Conservation (phyloP, 2,888 invertebrate species). For the Nephrotoma guestfalica region DNA sequence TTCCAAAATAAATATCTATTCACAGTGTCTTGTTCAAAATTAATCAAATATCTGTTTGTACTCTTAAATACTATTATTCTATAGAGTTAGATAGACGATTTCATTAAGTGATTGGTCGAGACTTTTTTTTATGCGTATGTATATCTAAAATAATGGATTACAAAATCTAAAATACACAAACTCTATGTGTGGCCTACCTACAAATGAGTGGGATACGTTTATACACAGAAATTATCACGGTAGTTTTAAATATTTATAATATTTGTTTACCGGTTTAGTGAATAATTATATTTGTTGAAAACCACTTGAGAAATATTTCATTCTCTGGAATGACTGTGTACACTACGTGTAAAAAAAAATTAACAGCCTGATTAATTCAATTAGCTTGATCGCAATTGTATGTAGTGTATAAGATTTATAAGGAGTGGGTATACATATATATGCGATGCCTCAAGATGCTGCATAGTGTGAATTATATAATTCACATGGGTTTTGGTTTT, state of each 20-base stretch:
- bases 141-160: neutral
- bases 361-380: neutral
- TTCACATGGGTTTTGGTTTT: neutral
- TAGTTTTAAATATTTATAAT: neutral
- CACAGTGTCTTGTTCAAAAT: neutral
- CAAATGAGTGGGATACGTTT: neutral
- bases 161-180: neutral
- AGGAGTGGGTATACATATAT: neutral
- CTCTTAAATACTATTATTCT: neutral
- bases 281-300: conserved; percentile 4
- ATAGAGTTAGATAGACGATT: neutral
- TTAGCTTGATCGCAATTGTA: neutral
- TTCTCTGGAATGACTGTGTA: neutral
- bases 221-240: neutral
- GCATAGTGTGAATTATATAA: neutral
- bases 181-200: conserved; percentile 2
- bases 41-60: neutral
- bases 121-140: neutral
- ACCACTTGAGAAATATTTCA: neutral
- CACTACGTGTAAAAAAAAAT: neutral
- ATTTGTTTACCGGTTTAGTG: conserved; percentile 3
- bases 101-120: neutral
- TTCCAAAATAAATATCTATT: neutral
- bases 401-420: neutral
- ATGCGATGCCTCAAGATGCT: neutral